phyloP scores from a whole-genome alignment of 2,888 invertebrate genomes.

The Synanthedon myopaeformis region DNA sequence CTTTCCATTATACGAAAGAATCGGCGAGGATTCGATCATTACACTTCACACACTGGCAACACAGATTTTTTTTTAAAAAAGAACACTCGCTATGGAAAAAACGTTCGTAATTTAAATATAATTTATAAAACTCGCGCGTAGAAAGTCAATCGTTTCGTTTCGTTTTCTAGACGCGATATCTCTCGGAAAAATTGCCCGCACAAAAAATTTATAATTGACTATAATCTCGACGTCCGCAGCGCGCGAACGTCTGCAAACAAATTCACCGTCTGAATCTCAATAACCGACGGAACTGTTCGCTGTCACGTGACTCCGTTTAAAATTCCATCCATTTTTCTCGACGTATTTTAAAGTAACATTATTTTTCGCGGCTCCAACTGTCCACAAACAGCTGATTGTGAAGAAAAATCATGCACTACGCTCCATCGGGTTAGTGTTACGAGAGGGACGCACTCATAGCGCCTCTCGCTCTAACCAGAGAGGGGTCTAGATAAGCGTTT shows the following conservation, averaged over 20 bases:
- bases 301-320: conserved; percentile 44
- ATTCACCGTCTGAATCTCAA: conserved; percentile 36
- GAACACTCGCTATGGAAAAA: background rate
- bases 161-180: conserved; percentile 35
- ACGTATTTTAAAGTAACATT: conserved; percentile 4
- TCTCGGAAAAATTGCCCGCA: conserved; percentile 44
- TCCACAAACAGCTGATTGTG: conserved; percentile 43
- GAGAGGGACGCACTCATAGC: conserved; percentile 29
- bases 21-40: conserved; percentile 29
- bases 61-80: conserved; percentile 1
- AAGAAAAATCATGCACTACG: conserved; percentile 47
- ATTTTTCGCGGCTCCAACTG: conserved; percentile 19
- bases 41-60: conserved; percentile 38
- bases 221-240: conserved; percentile 22
- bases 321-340: conserved; percentile 39
- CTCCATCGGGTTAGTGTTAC: conserved; percentile 58
- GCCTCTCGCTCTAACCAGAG: conserved; percentile 32
- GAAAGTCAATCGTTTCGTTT: conserved; percentile 29
- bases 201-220: conserved; percentile 42
- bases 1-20: conserved; percentile 50
- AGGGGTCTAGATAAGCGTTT: conserved; percentile 52
- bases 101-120: conserved; percentile 11
- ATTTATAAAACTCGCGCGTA: conserved; percentile 10
- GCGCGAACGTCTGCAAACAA: conserved; percentile 31
- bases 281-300: conserved; percentile 15